Evolutionary conservation across 2,888 invertebrate species (phyloP).

Genomic region (Hirtodrosophila confusa): DNA sequence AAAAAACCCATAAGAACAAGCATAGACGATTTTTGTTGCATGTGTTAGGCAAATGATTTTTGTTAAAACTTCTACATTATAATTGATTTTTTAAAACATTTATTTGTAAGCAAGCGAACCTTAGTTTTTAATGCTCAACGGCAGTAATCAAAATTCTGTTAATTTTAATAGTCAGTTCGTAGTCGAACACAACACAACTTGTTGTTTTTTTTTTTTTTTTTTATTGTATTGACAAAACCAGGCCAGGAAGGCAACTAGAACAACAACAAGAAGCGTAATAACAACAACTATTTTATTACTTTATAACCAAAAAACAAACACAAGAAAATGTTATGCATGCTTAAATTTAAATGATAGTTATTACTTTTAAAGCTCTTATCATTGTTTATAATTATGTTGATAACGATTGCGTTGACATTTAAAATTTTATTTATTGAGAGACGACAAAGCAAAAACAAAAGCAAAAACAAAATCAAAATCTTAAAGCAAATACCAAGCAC

Average conservation of each 20-base stretch:
- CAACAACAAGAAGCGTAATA: constrained; percentile 25
- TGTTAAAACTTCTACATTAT: constrained; percentile 12
- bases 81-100: constrained; percentile 13
- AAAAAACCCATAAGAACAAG: constrained; percentile 31
- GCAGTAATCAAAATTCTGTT: constrained; percentile 31
- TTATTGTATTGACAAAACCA: constrained; percentile 54
- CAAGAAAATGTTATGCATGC: constrained; percentile 50
- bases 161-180: constrained; percentile 13
- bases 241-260: constrained; percentile 55
- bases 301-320: constrained; percentile 13
- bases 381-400: constrained; percentile 30
- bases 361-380: constrained; percentile 30
- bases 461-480: constrained; percentile 2
- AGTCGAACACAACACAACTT: too few species aligned
- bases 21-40: constrained; percentile 64
- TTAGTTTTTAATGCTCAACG: constrained; percentile 28
- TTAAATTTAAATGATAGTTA: constrained; percentile 28
- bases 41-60: constrained; percentile 1
- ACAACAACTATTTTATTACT: constrained; percentile 22
- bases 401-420: constrained; percentile 33
- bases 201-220: constrained; percentile 33
- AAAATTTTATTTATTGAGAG: constrained; percentile 38
- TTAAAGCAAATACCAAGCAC: constrained; percentile 29
- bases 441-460: constrained; percentile 32
- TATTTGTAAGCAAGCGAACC: constrained; percentile 29